Evolutionary conservation across 2,797 vertebrate species (phyloP).

Genomic region (Bryconaethiops microstoma): DNA sequence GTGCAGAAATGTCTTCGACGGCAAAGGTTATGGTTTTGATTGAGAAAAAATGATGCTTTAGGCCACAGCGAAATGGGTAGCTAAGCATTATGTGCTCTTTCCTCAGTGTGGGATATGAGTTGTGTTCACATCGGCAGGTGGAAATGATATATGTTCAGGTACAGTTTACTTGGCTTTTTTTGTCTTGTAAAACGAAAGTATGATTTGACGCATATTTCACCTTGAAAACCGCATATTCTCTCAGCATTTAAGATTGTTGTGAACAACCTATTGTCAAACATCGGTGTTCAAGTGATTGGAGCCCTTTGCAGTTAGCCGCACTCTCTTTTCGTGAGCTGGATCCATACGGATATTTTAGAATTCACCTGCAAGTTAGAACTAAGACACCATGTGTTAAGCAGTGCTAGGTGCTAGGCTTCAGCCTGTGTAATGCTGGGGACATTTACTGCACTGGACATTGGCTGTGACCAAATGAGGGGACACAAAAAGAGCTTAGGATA

Average conservation of each 20-base stretch:
- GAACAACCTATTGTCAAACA: neutral
- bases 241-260: neutral
- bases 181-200: constrained; percentile 2
- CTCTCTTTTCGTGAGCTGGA: neutral
- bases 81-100: constrained; percentile 28
- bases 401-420: neutral
- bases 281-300: neutral
- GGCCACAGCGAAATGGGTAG: constrained; percentile 27
- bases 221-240: neutral
- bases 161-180: neutral
- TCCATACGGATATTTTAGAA: neutral
- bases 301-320: neutral
- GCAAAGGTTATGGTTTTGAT: constrained; percentile 29
- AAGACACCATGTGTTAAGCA: neutral
- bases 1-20: constrained; percentile 17
- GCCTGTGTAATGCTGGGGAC: neutral
- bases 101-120: constrained; percentile 22
- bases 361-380: neutral
- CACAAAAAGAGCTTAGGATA: neutral
- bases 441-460: neutral
- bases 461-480: neutral
- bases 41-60: constrained; percentile 24
- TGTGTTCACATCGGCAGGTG: neutral
- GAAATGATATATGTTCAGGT: neutral
- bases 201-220: constrained; percentile 5